Conservation (phyloP, 2,113 vertebrate genomes). For the Rhinopithecus roxellana region DNA sequence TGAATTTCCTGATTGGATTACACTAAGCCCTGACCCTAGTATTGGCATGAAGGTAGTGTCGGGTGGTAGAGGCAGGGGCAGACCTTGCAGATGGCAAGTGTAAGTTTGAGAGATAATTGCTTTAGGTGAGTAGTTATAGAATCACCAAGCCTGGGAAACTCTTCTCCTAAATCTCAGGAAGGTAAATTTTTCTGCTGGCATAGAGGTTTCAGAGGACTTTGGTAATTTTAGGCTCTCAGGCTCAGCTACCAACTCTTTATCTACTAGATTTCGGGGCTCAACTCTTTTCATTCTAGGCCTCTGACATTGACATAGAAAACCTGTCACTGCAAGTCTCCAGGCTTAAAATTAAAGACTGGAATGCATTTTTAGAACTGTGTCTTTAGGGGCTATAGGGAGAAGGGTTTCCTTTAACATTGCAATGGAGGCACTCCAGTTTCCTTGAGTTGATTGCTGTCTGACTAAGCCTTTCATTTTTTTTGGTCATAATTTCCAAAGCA, state of each 20-base stretch:
- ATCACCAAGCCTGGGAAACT: neutral
- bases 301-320: neutral
- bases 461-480: neutral
- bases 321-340: neutral
- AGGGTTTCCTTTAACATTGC: neutral
- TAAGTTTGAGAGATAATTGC: neutral
- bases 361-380: neutral
- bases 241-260: neutral
- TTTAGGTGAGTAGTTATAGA: neutral
- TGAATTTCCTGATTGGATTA: neutral
- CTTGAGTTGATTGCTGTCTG: neutral
- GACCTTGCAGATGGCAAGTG: neutral
- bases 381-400: neutral
- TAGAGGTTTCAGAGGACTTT: neutral
- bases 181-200: neutral
- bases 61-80: neutral
- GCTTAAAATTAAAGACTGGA: neutral
- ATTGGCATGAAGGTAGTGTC: neutral
- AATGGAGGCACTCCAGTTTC: neutral
- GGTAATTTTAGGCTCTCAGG: neutral
- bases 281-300: neutral
- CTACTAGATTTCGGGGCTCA: neutral
- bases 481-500: neutral
- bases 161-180: neutral
- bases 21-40: neutral